Evolutionary conservation across 2,888 invertebrate species (phyloP).

Genomic region (Lypha dubia): DNA sequence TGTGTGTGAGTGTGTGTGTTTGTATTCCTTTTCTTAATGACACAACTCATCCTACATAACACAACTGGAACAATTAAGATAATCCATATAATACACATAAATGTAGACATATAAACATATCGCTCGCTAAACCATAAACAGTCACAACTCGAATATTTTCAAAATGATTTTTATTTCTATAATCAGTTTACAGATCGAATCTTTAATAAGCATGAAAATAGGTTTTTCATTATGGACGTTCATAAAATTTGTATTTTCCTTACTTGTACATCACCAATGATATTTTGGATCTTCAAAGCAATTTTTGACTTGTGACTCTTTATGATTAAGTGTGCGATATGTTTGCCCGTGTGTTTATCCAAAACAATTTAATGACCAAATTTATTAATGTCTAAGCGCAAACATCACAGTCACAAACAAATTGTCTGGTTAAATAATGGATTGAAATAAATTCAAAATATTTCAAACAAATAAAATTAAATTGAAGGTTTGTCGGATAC

Average conservation of each 20-base stretch:
- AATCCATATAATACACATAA: neutral
- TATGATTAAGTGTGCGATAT: too few species aligned
- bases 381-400: conserved; percentile 16
- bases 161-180: too few species aligned
- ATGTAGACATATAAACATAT: neutral
- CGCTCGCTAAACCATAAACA: too few species aligned
- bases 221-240: too few species aligned
- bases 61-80: conserved; percentile 41
- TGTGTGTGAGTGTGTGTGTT: neutral
- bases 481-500: neutral
- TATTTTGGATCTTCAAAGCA: too few species aligned
- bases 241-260: too few species aligned
- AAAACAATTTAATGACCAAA: conserved; percentile 22
- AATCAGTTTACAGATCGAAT: too few species aligned
- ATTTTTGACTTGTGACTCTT: too few species aligned
- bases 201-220: too few species aligned
- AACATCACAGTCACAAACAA: neutral
- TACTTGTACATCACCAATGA: too few species aligned
- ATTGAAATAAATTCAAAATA: neutral
- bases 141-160: too few species aligned
- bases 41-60: neutral
- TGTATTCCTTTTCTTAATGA: conserved; percentile 19
- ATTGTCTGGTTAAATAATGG: neutral
- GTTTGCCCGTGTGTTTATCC: too few species aligned
- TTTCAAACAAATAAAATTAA: neutral